phyloP scores from a whole-genome alignment of 2,113 vertebrate genomes.

The Lates calcarifer region DNA sequence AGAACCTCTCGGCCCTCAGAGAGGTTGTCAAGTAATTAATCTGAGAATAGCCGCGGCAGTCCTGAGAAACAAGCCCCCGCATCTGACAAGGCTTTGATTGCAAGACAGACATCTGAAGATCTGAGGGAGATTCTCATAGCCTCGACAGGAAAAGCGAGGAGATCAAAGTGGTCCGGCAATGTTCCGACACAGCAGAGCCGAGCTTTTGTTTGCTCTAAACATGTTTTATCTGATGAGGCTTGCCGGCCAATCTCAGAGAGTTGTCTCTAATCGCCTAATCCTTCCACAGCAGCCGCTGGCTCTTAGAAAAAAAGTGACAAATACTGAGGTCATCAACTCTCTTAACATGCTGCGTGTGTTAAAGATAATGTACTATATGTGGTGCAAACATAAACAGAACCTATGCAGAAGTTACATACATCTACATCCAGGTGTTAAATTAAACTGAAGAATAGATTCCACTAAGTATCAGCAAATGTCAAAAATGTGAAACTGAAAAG shows the following conservation, averaged over 20 bases:
- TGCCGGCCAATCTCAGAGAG: constrained; percentile 53
- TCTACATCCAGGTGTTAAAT: too few relatives aligned
- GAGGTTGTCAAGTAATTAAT: constrained; percentile 71
- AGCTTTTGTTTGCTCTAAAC: constrained; percentile 72
- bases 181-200: constrained; percentile 54
- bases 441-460: too few relatives aligned
- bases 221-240: constrained; percentile 71
- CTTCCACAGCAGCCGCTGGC: constrained; percentile 45
- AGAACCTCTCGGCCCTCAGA: constrained; percentile 59
- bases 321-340: constrained; percentile 46
- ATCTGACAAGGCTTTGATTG: constrained; percentile 68
- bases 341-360: constrained; percentile 2
- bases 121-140: constrained; percentile 62
- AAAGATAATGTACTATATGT: neutral
- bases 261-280: constrained; percentile 69
- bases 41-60: constrained; percentile 57
- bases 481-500: too few relatives aligned
- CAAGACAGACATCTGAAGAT: constrained; percentile 64
- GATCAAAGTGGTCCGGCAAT: constrained; percentile 69
- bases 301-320: constrained; percentile 28
- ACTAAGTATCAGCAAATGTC: too few relatives aligned
- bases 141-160: constrained; percentile 45
- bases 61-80: constrained; percentile 50
- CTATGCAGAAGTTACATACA: neutral
- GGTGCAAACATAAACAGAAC: neutral